A percentile compares a stretch with the other conserved stretches of the same genome.
Evolutionary conservation across 2,888 invertebrate genomes (phyloP).

Genomic region (Macrosoma leucophasiata): DNA sequence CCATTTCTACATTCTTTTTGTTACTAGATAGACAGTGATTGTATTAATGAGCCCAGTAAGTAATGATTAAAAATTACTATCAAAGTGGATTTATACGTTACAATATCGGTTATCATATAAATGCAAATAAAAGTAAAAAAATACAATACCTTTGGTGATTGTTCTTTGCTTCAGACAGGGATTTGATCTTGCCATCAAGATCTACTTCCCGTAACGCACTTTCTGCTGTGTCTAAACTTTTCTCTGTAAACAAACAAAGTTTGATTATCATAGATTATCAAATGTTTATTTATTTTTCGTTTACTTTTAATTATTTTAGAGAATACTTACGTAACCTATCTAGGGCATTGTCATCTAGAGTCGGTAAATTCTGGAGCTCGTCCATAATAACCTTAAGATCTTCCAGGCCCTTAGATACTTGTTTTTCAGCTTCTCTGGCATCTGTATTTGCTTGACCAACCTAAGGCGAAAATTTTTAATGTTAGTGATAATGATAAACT

Average conservation of each 20-base stretch:
- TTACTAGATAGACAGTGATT: too few relatives aligned
- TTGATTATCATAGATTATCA: neutral
- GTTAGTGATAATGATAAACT: too few relatives aligned
- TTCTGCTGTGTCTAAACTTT: slow-evolving; percentile 82
- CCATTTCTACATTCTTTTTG: too few relatives aligned
- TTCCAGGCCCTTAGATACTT: slow-evolving; percentile 86
- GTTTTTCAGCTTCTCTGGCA: slow-evolving; percentile 85
- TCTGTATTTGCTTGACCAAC: slow-evolving; percentile 92
- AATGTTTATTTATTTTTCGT: neutral
- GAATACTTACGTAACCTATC: slow-evolving; percentile 72
- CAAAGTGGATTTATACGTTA: neutral
- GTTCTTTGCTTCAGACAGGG: slow-evolving; percentile 81
- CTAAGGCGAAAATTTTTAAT: too few relatives aligned
- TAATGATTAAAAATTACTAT: too few relatives aligned
- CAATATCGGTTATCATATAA: neutral
- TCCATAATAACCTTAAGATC: slow-evolving; percentile 86
- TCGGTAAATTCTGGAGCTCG: slow-evolving; percentile 83
- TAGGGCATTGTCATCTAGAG: slow-evolving; percentile 81
- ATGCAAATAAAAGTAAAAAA: neutral
- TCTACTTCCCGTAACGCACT: slow-evolving; percentile 81
- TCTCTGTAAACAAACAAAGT: slow-evolving; percentile 59
- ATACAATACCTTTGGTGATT: slow-evolving; percentile 72
- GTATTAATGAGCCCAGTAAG: too few relatives aligned
- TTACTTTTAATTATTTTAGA: neutral
- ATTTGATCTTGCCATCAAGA: slow-evolving; percentile 84